A percentile compares a stretch with the other conserved stretches of the same genome.
phyloP scores from a whole-genome alignment of 1,140 invertebrate species.

The Temnothorax longispinosus region DNA sequence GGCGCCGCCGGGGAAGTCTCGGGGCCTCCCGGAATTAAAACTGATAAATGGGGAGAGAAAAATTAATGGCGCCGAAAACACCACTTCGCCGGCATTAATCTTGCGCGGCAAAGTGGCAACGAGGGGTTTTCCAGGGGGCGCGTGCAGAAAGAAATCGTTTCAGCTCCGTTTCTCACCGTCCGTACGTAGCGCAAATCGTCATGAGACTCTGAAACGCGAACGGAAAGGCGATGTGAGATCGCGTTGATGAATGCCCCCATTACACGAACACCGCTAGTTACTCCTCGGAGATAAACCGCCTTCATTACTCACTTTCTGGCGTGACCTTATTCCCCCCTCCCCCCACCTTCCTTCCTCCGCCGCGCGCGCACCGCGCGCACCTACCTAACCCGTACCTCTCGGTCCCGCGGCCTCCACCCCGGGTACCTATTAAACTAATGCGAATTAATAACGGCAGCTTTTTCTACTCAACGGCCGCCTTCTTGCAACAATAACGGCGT shows the following conservation, averaged over 20 bases:
- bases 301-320: conserved; percentile 85
- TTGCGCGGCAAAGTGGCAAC: conserved; percentile 73
- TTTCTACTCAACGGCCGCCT: conserved; percentile 73
- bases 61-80: conserved; percentile 74
- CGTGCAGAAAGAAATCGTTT: conserved; percentile 75
- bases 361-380: conserved; percentile 29
- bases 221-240: conserved; percentile 83
- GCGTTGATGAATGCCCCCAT: conserved; percentile 85
- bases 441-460: conserved; percentile 82
- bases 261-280: conserved; percentile 85
- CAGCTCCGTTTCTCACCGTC: conserved; percentile 76
- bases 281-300: conserved; percentile 84
- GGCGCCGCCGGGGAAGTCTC: neutral
- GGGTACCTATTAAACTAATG: conserved; percentile 81
- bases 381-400: conserved; percentile 14
- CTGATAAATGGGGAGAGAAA: conserved; percentile 72
- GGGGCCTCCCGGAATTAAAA: conserved; percentile 59
- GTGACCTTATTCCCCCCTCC: conserved; percentile 83
- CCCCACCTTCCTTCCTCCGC: conserved; percentile 46
- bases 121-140: conserved; percentile 68
- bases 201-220: conserved; percentile 81
- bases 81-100: conserved; percentile 70
- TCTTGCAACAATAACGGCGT: conserved; percentile 70
- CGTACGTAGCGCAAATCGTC: conserved; percentile 78
- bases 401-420: conserved; percentile 30